Evolutionary conservation across 2,888 invertebrate species (phyloP), one percentile per base, ranked within the genome.

Genomic region (Ichneumoninae sp.): DNA sequence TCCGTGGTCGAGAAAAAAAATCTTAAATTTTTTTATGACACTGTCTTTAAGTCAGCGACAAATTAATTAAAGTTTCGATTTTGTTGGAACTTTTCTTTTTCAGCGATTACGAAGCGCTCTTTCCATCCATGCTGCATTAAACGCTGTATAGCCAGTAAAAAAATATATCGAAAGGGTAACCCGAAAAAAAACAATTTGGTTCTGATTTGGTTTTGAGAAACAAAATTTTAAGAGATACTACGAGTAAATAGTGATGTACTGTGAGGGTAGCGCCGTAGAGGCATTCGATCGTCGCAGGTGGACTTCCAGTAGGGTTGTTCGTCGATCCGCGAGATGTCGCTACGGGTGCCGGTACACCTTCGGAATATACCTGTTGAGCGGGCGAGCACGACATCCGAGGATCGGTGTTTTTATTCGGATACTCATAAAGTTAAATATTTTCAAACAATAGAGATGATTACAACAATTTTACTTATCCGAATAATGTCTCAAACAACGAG

Each of bases 281-380:
- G 13, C 47, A 44, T 65, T 50, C 50, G 63, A 70, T 66, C 52
- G 60, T 78, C 65, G 63, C 40, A 30, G 73, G 77, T 69, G 57
- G 63, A 36, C 44, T 47, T 74, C 16, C 60, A n/a, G 52, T 52
- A 26, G 33, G 36, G 73, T 85, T 85, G 74, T 50, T 40, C 71
- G 71, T 52, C 60, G 19, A 71, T 68, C 79, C 80, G 81, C 73
- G 52, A 78, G 84, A 84, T 84, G 84, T 78, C 81, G 77, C 70
- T 81, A 81, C 47, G 26, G 13, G 66, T 76, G 26, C n/a, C 52
- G 52, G 54, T 44, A 40, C 54, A 68, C 36, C 44, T 76, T 54
- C 19, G 19, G 7, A 8, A 16, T 40, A 54, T 60, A 70, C 47
- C 69, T 79, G 71, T 47, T 70, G 52, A 33, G 52, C 52, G 52